Evolutionary conservation across 2,888 invertebrate species (phyloP).

Genomic region (Syrista parreyssii): DNA sequence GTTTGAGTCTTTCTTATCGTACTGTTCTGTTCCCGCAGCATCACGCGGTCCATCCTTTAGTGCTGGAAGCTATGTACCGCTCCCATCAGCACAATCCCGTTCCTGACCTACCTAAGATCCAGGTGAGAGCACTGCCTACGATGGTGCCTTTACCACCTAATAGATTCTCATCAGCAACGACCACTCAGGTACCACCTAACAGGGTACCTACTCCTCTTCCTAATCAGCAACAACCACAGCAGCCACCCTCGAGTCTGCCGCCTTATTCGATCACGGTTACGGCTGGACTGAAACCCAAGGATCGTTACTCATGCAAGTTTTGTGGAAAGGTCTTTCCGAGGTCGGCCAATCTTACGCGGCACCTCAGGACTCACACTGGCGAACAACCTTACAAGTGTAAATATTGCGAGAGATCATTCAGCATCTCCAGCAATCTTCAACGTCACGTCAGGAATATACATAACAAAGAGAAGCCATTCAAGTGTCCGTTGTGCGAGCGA

Average conservation of each 20-base stretch:
- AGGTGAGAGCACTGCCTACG: constrained; percentile 61
- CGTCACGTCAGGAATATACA: constrained; percentile 99
- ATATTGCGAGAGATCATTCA: constrained; percentile 98
- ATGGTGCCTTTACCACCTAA: constrained; percentile 62
- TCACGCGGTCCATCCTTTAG: constrained; percentile 75
- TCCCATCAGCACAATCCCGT: constrained; percentile 67
- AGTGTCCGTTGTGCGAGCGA: constrained; percentile 96
- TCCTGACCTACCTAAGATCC: constrained; percentile 70
- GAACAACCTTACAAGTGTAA: constrained; percentile 98
- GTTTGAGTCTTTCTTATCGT: constrained; percentile 54
- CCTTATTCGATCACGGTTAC: constrained; percentile 58
- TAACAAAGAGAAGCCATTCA: constrained; percentile 98
- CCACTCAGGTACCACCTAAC: constrained; percentile 51
- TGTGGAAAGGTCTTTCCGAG: constrained; percentile 98
- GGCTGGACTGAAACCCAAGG: constrained; percentile 77
- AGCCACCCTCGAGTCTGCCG: constrained; percentile 32
- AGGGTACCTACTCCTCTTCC: constrained; percentile 41
- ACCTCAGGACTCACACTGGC: constrained; percentile 97
- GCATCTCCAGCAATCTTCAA: constrained; percentile 98
- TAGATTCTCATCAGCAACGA: constrained; percentile 66
- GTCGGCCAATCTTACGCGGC: constrained; percentile 96
- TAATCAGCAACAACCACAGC: constrained; percentile 38
- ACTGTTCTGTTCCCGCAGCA: constrained; percentile 61
- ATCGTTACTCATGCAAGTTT: constrained; percentile 96
- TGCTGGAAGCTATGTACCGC: constrained; percentile 78